A percentile compares a stretch with the other conserved stretches of the same genome.
phyloP scores from a whole-genome alignment of 2,797 vertebrate genomes.

The Parotocinclus haroldoi region DNA sequence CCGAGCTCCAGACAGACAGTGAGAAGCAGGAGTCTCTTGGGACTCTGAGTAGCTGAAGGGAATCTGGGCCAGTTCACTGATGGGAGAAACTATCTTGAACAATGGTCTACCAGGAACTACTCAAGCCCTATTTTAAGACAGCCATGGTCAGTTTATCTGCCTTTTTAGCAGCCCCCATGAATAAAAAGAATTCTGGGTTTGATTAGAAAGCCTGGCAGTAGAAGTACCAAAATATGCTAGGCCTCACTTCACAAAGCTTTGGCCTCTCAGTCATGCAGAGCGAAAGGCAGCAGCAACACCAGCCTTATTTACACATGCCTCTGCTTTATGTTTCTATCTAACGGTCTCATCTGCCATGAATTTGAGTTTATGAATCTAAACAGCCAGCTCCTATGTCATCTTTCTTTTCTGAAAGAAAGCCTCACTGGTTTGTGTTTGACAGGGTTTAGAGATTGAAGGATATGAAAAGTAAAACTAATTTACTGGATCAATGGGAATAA shows the following conservation, averaged over 20 bases:
- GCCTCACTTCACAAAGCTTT: conserved; percentile 51
- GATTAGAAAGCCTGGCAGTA: conserved; percentile 14
- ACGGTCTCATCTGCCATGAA: conserved; percentile 26
- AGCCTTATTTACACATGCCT: conserved; percentile 44
- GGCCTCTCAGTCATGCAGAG: conserved; percentile 47
- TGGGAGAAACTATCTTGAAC: conserved; percentile 6
- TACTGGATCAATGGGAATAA: conserved; percentile 1
- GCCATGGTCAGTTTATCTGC: neutral
- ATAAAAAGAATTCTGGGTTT: conserved; percentile 16
- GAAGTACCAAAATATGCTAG: conserved; percentile 32
- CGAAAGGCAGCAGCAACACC: conserved; percentile 49
- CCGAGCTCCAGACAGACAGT: conserved; percentile 61
- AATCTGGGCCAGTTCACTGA: conserved; percentile 27
- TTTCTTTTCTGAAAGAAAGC: conserved; percentile 29
- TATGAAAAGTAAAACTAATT: conserved; percentile 13
- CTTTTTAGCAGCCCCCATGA: neutral
- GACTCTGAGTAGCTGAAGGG: conserved; percentile 41
- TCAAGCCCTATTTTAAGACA: conserved; percentile 11
- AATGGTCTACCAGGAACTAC: conserved; percentile 13
- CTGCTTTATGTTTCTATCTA: conserved; percentile 61
- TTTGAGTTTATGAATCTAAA: conserved; percentile 20
- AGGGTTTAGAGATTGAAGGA: conserved; percentile 19
- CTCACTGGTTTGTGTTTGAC: neutral
- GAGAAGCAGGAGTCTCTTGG: conserved; percentile 55
- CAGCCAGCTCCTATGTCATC: conserved; percentile 18